phyloP scores from a whole-genome alignment of 2,113 vertebrate genomes.

The Brienomyrus longianalis region DNA sequence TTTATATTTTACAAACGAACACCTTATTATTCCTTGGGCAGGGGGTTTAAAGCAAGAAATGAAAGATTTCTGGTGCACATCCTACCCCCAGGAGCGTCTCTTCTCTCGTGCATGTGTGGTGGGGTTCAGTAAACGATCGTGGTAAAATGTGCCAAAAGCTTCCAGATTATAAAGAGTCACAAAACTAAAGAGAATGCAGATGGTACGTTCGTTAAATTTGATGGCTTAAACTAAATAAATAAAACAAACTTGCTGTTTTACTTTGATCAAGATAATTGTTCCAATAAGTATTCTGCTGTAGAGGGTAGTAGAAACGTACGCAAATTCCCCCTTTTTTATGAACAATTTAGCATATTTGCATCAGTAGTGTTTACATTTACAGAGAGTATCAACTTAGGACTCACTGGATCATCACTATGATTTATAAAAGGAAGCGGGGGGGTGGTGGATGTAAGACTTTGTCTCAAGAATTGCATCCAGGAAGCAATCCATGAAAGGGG shows the following conservation, averaged over 20 bases:
- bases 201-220: not conserved
- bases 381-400: not conserved
- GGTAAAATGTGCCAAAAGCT: not conserved
- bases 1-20: not conserved
- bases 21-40: not conserved
- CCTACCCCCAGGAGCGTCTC: not conserved
- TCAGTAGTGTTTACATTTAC: not conserved
- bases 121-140: not conserved
- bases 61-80: not conserved
- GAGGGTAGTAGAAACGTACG: not conserved
- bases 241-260: not conserved
- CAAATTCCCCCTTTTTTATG: not conserved
- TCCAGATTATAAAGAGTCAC: not conserved
- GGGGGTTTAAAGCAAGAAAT: not conserved
- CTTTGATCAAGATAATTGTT: not conserved
- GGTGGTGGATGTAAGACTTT: not conserved
- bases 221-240: not conserved
- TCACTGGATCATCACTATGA: not conserved
- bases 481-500: not conserved
- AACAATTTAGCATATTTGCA: not conserved
- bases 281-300: not conserved
- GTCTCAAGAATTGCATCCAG: not conserved
- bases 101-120: not conserved
- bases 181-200: not conserved
- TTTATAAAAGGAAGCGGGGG: not conserved